Conservation (phyloP, 2,888 invertebrate genomes). For the Drosophila trichaetosa region DNA sequence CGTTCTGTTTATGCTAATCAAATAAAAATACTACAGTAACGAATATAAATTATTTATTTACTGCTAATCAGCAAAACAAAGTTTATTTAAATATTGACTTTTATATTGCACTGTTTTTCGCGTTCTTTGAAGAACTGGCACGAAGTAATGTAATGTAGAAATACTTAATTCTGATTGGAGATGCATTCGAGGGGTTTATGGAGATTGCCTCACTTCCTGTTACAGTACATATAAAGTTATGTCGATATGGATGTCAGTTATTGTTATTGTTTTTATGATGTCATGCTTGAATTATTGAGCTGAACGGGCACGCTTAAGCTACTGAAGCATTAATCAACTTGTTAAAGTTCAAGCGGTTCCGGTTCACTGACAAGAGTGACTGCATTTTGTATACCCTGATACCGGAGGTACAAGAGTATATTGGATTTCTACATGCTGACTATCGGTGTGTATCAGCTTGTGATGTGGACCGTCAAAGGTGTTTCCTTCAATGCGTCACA, state of each 20-base stretch:
- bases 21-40: neutral
- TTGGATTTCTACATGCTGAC: neutral
- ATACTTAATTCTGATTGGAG: neutral
- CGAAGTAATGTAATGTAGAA: neutral
- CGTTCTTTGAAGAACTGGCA: neutral
- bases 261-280: constrained; percentile 53
- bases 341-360: constrained; percentile 61
- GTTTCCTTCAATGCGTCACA: neutral
- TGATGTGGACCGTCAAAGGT: neutral
- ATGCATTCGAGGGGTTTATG: neutral
- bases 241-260: constrained; percentile 16
- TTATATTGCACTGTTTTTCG: neutral
- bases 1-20: neutral
- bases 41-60: neutral
- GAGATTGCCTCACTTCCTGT: neutral
- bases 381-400: constrained; percentile 2
- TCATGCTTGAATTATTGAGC: constrained; percentile 71
- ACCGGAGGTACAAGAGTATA: neutral
- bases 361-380: constrained; percentile 67
- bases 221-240: neutral
- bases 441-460: neutral
- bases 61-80: neutral
- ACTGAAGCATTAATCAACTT: constrained; percentile 64
- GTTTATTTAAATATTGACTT: neutral
- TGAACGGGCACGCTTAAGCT: constrained; percentile 55